These are phyloP conservation scores for Pogonocichla stellata DNA, from an alignment of 2,113 vertebrate species.

Conservation along the genomic window DNA sequence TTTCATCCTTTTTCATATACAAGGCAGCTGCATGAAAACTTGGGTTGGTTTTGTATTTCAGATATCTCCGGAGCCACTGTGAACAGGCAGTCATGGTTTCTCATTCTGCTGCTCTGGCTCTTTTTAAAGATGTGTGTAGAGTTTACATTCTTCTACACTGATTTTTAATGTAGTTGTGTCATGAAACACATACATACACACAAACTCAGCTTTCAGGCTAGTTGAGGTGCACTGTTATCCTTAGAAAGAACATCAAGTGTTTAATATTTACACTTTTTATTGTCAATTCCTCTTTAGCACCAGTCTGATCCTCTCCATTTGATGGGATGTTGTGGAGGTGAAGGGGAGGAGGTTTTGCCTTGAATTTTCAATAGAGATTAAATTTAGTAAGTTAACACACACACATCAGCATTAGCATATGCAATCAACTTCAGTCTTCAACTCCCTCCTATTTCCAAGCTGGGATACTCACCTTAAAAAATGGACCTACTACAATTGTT, in stretches of 20 bases:
- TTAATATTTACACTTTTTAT: background rate
- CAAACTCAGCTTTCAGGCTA: background rate
- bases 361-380: background rate
- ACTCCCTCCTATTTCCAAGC: background rate
- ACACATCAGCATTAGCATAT: background rate
- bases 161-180: background rate
- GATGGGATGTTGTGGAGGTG: background rate
- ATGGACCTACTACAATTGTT: accelerated
- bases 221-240: background rate
- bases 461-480: background rate
- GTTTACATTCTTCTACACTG: background rate
- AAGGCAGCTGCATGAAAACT: background rate
- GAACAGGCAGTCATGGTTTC: background rate
- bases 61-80: background rate
- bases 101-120: background rate
- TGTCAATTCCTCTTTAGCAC: background rate
- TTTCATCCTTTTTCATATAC: background rate
- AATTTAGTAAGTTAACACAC: background rate
- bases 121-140: background rate
- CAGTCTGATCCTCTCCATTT: background rate
- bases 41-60: background rate
- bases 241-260: background rate
- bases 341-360: background rate
- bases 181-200: background rate
- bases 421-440: background rate